These are phyloP conservation scores for Miniopterus natalensis DNA, from an alignment of 2,113 vertebrate genomes.

Conservation along the genomic window DNA sequence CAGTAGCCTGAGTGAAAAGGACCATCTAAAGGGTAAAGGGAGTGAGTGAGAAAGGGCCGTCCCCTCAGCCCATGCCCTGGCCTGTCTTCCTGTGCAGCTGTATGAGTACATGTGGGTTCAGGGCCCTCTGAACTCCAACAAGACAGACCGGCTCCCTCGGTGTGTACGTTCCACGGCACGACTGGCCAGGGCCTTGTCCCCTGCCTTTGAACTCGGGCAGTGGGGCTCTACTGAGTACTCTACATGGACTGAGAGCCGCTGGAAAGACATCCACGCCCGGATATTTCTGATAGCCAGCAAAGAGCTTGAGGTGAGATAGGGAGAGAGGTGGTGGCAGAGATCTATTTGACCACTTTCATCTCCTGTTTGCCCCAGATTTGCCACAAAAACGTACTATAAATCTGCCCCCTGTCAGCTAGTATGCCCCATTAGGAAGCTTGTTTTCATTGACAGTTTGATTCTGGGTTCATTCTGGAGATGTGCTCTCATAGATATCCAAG, in stretches of 20 bases:
- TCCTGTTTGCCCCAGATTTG: neutral
- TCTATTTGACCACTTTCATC: neutral
- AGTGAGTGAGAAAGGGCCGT: neutral
- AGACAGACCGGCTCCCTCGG: constrained; percentile 81
- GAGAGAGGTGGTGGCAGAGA: neutral
- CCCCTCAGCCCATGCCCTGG: neutral
- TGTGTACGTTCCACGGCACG: constrained; percentile 91
- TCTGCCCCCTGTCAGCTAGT: neutral
- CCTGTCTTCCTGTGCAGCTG: constrained; percentile 86
- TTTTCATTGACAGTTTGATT: neutral
- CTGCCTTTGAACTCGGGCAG: constrained; percentile 93
- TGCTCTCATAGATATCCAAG: neutral
- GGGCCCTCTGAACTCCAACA: constrained; percentile 88
- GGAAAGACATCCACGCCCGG: constrained; percentile 94
- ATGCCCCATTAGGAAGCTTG: neutral
- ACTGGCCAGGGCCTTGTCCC: constrained; percentile 90
- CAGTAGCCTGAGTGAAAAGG: neutral
- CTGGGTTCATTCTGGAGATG: neutral
- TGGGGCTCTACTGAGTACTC: constrained; percentile 94
- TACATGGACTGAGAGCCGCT: constrained; percentile 97
- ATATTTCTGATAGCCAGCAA: constrained; percentile 96
- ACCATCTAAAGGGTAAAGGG: neutral
- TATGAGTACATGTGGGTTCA: constrained; percentile 93
- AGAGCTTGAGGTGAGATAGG: constrained; percentile 93
- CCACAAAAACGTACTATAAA: neutral